These are phyloP conservation scores for Drosophila tani DNA, from an alignment of 1,140 invertebrate genomes.

Conservation along the genomic window DNA sequence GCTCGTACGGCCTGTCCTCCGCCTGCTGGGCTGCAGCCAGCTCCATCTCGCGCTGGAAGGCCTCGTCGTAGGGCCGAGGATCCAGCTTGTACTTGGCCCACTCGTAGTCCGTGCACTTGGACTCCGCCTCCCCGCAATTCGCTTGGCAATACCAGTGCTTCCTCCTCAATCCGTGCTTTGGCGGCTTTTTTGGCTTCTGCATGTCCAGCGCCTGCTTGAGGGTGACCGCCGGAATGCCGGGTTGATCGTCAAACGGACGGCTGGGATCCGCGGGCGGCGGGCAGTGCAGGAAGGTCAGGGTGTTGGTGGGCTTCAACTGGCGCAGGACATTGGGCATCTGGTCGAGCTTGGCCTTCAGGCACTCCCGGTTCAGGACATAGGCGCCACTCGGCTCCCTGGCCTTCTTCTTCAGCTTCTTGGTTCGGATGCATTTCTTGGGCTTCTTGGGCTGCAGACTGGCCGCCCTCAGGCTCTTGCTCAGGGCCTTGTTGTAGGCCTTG, in stretches of 20 bases:
- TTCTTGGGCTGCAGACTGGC: background rate
- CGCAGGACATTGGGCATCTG: slow-evolving; percentile 53
- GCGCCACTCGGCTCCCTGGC: background rate
- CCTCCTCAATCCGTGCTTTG: slow-evolving; percentile 1
- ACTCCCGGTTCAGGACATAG: slow-evolving; percentile 36
- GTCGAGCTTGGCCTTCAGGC: slow-evolving; percentile 27
- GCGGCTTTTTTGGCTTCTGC: slow-evolving; percentile 5
- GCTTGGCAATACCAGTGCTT: slow-evolving; percentile 36
- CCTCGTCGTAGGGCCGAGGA: slow-evolving; percentile 1
- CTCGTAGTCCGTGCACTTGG: slow-evolving; percentile 48
- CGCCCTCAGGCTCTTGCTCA: slow-evolving; percentile 37
- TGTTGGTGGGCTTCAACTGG: slow-evolving; percentile 12
- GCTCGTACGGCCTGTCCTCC: slow-evolving; percentile 11
- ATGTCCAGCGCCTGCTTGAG: slow-evolving; percentile 13
- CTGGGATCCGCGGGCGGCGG: background rate
- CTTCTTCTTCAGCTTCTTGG: background rate
- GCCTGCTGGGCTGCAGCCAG: background rate
- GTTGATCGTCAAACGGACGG: slow-evolving; percentile 24
- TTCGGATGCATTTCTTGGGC: background rate
- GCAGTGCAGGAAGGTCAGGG: slow-evolving; percentile 29
- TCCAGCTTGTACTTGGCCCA: slow-evolving; percentile 32
- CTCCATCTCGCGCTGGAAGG: background rate
- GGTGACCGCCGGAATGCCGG: background rate
- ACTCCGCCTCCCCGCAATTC: slow-evolving; percentile 30
- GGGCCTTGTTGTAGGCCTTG: slow-evolving; percentile 9